Conservation (phyloP, 2,888 invertebrate species). For the Colletes collaris region DNA sequence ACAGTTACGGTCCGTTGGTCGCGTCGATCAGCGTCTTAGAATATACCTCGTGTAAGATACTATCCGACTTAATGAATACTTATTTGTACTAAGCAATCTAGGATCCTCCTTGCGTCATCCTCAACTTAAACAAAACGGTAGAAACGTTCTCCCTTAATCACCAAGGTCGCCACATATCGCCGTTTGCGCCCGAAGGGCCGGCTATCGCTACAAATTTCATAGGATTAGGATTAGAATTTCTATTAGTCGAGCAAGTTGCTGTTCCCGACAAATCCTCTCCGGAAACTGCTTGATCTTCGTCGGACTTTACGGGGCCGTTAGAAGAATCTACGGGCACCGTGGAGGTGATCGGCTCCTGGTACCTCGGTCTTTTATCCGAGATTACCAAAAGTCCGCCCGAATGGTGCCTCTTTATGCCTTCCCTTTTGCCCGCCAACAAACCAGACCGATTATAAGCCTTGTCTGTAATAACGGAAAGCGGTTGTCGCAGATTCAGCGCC, state of each 20-base stretch:
- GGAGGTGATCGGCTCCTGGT: slow-evolving; percentile 75
- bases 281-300: slow-evolving; percentile 64
- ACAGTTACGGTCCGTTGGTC: background rate
- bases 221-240: slow-evolving; percentile 61
- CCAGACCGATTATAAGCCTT: slow-evolving; percentile 76
- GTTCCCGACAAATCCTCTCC: slow-evolving; percentile 71
- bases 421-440: slow-evolving; percentile 61
- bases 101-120: background rate
- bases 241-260: slow-evolving; percentile 52
- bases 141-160: slow-evolving; percentile 65
- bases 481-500: slow-evolving; percentile 73
- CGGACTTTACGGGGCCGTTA: slow-evolving; percentile 43
- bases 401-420: slow-evolving; percentile 75
- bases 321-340: slow-evolving; percentile 62
- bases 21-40: background rate
- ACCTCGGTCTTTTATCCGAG: slow-evolving; percentile 77
- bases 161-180: slow-evolving; percentile 86
- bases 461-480: slow-evolving; percentile 81
- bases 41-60: background rate
- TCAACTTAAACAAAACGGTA: background rate
- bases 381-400: slow-evolving; percentile 78
- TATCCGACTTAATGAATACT: background rate
- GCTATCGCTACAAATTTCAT: slow-evolving; percentile 64
- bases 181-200: slow-evolving; percentile 77
- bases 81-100: slow-evolving; percentile 22